phyloP scores from a whole-genome alignment of 2,888 invertebrate genomes.

The Scaptomyza tumidula region DNA sequence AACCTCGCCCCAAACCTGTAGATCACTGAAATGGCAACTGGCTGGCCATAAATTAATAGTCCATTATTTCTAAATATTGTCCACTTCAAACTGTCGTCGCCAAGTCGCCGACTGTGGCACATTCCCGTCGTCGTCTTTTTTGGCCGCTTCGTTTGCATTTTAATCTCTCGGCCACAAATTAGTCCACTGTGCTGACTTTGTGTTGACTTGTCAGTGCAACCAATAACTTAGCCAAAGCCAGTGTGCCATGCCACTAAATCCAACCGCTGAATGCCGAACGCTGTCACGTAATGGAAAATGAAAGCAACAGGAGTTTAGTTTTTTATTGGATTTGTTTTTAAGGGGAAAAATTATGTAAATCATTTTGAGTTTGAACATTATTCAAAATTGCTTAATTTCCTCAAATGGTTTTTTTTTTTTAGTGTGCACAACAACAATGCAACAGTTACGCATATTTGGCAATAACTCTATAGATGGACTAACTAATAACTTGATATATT shows the following conservation, averaged over 20 bases:
- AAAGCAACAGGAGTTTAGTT: slow-evolving; percentile 47
- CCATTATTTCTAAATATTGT: slow-evolving; percentile 80
- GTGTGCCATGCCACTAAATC: background rate
- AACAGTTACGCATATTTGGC: slow-evolving; percentile 1
- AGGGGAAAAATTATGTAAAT: slow-evolving; percentile 64
- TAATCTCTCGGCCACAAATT: slow-evolving; percentile 74
- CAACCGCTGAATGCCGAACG: slow-evolving; percentile 2
- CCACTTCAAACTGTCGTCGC: slow-evolving; percentile 78
- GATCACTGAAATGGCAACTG: slow-evolving; percentile 64
- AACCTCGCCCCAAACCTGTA: background rate
- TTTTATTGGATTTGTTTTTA: slow-evolving; percentile 3
- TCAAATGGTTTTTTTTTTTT: slow-evolving; percentile 1
- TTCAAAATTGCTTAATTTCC: slow-evolving; percentile 66
- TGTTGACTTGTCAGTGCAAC: slow-evolving; percentile 76
- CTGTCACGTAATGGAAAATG: slow-evolving; percentile 59
- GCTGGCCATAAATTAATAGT: slow-evolving; percentile 76
- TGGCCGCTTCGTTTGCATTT: slow-evolving; percentile 76
- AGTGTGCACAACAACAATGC: slow-evolving; percentile 10
- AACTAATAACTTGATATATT: too few relatives aligned
- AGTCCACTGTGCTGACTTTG: slow-evolving; percentile 62
- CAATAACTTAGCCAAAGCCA: slow-evolving; percentile 68
- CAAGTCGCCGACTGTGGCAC: slow-evolving; percentile 53
- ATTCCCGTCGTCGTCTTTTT: slow-evolving; percentile 35
- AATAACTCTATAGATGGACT: too few relatives aligned
- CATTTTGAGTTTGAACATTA: slow-evolving; percentile 45